A percentile compares a stretch with the other conserved stretches of the same genome.
Evolutionary conservation across 2,888 invertebrate genomes (phyloP).

Genomic region (Agelastica alni): DNA sequence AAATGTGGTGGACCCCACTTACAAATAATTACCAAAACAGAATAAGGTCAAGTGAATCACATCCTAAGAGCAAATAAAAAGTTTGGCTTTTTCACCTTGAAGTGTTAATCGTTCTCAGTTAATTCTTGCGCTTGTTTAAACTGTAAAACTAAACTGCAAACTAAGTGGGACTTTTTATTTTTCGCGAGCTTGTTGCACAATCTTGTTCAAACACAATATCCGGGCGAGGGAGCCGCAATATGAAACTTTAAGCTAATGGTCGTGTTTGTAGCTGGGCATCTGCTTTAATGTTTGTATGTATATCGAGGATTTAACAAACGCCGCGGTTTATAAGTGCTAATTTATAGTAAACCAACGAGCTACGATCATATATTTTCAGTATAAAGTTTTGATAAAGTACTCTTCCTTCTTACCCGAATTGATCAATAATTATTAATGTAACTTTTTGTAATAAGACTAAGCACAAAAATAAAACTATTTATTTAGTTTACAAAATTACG

Average conservation of each 20-base stretch:
- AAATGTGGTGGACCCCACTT: too few species aligned
- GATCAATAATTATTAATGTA: too few species aligned
- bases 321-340: constrained; percentile 36
- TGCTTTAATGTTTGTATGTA: constrained; percentile 30
- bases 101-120: neutral
- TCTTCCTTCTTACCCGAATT: too few species aligned
- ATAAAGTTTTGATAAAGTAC: constrained; percentile 17
- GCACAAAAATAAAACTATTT: too few species aligned
- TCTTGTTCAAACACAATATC: constrained; percentile 22
- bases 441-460: too few species aligned
- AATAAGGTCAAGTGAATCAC: too few species aligned
- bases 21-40: too few species aligned
- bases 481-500: too few species aligned
- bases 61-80: too few species aligned
- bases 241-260: constrained; percentile 34
- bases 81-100: neutral
- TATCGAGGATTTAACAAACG: constrained; percentile 32
- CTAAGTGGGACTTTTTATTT: constrained; percentile 10
- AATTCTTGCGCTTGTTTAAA: constrained; percentile 16
- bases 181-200: constrained; percentile 13
- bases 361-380: constrained; percentile 16
- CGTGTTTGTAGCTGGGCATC: constrained; percentile 32
- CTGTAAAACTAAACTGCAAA: neutral
- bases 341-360: constrained; percentile 30
- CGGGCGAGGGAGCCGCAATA: constrained; percentile 20